Percentiles rank a stretch among this genome's conserved stretches.
Conservation (phyloP, 35 echinoderm and acorn worm genomes). For the Ophiothrix spiculata region DNA sequence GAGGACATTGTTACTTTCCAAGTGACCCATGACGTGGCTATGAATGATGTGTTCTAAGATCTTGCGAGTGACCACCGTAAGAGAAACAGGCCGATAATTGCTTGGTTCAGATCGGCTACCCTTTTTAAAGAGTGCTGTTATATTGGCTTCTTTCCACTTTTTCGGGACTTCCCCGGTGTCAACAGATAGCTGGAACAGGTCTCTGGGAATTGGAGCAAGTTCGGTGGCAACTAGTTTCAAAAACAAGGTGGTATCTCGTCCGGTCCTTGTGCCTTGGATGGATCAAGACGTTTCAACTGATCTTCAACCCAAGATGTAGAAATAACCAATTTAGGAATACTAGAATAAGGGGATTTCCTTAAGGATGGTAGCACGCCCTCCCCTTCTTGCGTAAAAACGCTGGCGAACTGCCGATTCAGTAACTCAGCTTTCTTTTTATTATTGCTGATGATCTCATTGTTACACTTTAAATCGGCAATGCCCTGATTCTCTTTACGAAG, state of each 20-base stretch:
- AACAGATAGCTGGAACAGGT: neutral
- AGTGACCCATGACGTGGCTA: too few relatives aligned
- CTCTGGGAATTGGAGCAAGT: neutral
- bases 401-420: slow-evolving; percentile 28
- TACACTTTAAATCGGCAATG: neutral
- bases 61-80: neutral
- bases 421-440: neutral
- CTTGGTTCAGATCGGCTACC: too few relatives aligned
- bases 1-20: neutral
- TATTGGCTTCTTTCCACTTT: neutral
- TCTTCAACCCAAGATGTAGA: slow-evolving; percentile 3
- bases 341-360: neutral
- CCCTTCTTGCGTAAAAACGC: slow-evolving; percentile 27
- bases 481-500: slow-evolving; percentile 3
- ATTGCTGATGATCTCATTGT: slow-evolving; percentile 15
- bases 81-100: neutral
- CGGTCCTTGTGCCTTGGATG: neutral
- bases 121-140: neutral
- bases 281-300: neutral
- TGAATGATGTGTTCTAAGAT: too few relatives aligned
- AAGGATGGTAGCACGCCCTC: neutral
- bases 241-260: neutral
- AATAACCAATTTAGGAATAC: slow-evolving; percentile 16
- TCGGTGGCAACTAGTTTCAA: neutral
- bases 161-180: neutral